phyloP scores from a whole-genome alignment of 2,113 vertebrate species.

The Circaetus cinerascens region DNA sequence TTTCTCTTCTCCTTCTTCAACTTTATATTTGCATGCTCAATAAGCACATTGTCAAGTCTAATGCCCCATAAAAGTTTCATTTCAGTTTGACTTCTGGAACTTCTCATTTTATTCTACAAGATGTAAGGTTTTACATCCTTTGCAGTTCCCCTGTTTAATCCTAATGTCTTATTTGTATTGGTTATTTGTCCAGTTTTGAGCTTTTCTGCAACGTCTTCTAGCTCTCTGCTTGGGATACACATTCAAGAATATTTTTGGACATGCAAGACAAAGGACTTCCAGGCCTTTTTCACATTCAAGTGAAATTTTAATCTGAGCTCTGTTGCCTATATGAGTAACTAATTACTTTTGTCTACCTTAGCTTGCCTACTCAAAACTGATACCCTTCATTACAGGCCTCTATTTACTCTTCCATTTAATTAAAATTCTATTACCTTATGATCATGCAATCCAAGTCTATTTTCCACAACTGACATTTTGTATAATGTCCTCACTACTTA shows the following conservation, averaged over 20 bases:
- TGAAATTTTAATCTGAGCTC: not conserved
- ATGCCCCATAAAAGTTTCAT: not conserved
- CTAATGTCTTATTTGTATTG: not conserved
- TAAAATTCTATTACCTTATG: not conserved
- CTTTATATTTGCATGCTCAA: not conserved
- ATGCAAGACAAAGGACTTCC: not conserved
- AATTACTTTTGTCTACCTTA: not conserved
- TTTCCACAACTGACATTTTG: not conserved
- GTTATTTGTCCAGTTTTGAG: not conserved
- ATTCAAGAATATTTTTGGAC: not conserved
- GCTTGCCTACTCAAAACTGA: not conserved
- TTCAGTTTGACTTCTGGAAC: not conserved
- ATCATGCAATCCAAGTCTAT: not conserved
- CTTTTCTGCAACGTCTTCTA: not conserved
- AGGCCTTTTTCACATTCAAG: not conserved
- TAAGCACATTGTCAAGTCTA: not conserved
- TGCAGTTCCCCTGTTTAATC: not conserved
- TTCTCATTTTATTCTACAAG: not conserved
- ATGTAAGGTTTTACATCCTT: not conserved
- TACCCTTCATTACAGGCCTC: not conserved
- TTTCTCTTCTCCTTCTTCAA: not conserved
- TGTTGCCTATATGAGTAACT: not conserved
- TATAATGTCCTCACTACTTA: not conserved
- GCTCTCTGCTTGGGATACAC: not conserved
- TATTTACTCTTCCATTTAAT: not conserved